These are phyloP conservation scores for Salminus brasiliensis DNA, from an alignment of 2,113 vertebrate genomes.

Conservation along the genomic window DNA sequence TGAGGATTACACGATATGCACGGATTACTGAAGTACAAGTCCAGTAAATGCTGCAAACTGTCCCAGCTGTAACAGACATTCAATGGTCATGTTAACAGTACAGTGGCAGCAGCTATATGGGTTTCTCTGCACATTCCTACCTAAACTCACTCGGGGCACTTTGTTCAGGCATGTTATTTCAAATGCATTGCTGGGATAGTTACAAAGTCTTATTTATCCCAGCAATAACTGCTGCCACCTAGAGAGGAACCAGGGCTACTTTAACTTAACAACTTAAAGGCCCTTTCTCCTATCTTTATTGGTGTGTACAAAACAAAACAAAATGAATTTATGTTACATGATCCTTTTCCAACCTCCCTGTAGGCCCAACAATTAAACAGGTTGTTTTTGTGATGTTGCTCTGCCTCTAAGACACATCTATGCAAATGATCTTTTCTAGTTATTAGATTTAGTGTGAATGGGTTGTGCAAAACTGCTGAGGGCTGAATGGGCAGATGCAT, in stretches of 20 bases:
- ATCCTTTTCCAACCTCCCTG: too few species aligned
- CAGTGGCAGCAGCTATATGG: neutral
- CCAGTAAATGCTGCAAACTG: neutral
- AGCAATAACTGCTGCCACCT: constrained; percentile 36
- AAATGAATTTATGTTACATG: too few species aligned
- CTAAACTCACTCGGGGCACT: neutral
- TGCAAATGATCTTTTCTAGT: too few species aligned
- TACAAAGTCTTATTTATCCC: neutral
- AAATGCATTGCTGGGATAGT: neutral
- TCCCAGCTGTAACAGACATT: neutral
- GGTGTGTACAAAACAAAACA: too few species aligned
- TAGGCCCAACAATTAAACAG: too few species aligned
- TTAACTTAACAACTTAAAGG: neutral
- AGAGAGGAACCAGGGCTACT: neutral
- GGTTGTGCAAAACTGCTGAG: too few species aligned
- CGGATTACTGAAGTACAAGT: neutral
- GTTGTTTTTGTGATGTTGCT: too few species aligned
- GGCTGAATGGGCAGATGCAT: too few species aligned
- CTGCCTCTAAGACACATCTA: too few species aligned
- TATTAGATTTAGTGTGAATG: too few species aligned
- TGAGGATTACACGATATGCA: neutral
- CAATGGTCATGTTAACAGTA: neutral
- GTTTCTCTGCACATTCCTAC: neutral
- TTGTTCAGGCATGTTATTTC: constrained; percentile 1
- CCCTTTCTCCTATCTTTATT: too few species aligned